Evolutionary conservation across 2,797 vertebrate genomes (phyloP).

Genomic region (Macrochelys suwanniensis): DNA sequence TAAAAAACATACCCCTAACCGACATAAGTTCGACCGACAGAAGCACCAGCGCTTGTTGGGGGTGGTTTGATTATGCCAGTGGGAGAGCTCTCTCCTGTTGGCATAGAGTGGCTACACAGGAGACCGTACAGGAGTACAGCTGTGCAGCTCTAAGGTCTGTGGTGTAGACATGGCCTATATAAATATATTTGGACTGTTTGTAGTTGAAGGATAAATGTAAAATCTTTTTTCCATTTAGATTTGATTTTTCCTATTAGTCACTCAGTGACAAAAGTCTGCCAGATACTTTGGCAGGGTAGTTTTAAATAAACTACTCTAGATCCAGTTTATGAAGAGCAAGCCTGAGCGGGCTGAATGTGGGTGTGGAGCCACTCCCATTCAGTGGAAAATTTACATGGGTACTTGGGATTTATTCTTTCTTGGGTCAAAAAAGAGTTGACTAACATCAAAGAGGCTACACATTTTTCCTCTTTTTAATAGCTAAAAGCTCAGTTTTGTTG

Average conservation of each 20-base stretch:
- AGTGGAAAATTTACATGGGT: conserved; percentile 59
- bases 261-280: conserved; percentile 34
- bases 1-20: too few relatives aligned
- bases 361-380: conserved; percentile 78
- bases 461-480: not conserved
- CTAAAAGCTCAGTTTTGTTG: not conserved
- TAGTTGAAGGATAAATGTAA: not conserved
- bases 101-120: too few relatives aligned
- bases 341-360: conserved; percentile 67
- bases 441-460: not conserved
- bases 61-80: too few relatives aligned
- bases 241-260: conserved; percentile 50
- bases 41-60: too few relatives aligned
- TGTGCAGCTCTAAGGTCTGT: too few relatives aligned
- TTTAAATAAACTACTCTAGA: conserved; percentile 50
- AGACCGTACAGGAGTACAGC: too few relatives aligned
- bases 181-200: not conserved
- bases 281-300: conserved; percentile 49
- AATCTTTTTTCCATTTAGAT: conserved; percentile 47
- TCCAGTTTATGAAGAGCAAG: conserved; percentile 58
- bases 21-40: too few relatives aligned
- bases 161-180: too few relatives aligned
- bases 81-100: too few relatives aligned
- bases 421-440: conserved; percentile 63
- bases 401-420: conserved; percentile 65